These are phyloP conservation scores for Tinamus guttatus DNA, from an alignment of 2,113 vertebrate species.

Conservation along the genomic window DNA sequence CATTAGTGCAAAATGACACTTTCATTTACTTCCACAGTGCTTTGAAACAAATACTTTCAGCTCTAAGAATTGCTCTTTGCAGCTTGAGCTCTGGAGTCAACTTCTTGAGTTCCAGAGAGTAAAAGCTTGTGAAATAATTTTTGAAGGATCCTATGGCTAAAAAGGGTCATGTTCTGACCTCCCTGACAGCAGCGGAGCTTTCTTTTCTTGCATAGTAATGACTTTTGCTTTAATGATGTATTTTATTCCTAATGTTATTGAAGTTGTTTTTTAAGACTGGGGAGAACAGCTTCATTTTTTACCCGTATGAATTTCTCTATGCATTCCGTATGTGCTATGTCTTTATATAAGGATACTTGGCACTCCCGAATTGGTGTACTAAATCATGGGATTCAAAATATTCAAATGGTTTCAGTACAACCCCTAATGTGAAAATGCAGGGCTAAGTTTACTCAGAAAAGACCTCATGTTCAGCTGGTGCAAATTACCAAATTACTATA, in stretches of 20 bases:
- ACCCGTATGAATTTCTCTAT: not conserved
- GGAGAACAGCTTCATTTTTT: not conserved
- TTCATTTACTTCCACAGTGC: slow-evolving; percentile 80
- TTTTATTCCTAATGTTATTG: not conserved
- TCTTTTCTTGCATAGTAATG: not conserved
- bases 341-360: not conserved
- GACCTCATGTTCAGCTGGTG: not conserved
- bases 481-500: slow-evolving; percentile 27
- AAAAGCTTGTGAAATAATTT: slow-evolving; percentile 69
- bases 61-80: slow-evolving; percentile 79
- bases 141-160: slow-evolving; percentile 69
- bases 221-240: not conserved
- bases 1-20: slow-evolving; percentile 88
- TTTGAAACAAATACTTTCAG: slow-evolving; percentile 83
- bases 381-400: not conserved
- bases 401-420: not conserved
- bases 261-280: not conserved
- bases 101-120: slow-evolving; percentile 72
- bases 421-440: not conserved
- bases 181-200: not conserved
- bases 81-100: slow-evolving; percentile 65
- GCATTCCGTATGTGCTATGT: not conserved
- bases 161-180: not conserved
- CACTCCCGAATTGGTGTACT: not conserved
- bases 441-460: not conserved